Evolutionary conservation across 2,888 invertebrate species (phyloP), one percentile per base, ranked within the genome.

Genomic region (Volucella inanis): DNA sequence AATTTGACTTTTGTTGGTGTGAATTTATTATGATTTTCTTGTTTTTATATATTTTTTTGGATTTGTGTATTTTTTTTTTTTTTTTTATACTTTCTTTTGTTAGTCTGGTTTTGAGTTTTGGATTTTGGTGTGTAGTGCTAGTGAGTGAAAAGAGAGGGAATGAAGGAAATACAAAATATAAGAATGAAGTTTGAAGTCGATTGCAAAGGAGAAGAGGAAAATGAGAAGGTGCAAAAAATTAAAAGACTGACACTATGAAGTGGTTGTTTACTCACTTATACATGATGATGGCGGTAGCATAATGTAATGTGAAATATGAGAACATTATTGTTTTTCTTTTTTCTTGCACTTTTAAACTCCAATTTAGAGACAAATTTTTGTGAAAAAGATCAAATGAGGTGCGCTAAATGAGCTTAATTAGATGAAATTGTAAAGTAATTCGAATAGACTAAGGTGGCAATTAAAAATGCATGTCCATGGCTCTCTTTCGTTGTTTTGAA

Each of bases 1-100:
- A 86, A 86, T 86, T 86, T 86, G 86, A 86, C 86, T 86, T 82
- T 86, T 81, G 86, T 82, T 86, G 86, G 86, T 86, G 86, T 86
- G 86, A 86, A 86, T 86, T 81, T 82, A 86, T 86, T 86, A 82
- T 86, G 81, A 78, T 82, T 82, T 22, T 82, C 74, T 70, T 82
- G 77, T 82, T 86, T 86, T 80, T 55, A 47, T 59, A 71, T 59
- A 75, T 70, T 70, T 75, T 50, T 72, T 43, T 50, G 39, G 14
- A 10, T 39, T 49, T 52, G 18, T 70, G 49, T 65, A 39, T 54
- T 14, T 52, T 57, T 55, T 8, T 12, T 22, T 38, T 14, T 65
- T 39, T 65, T 72, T n/a, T n/a, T n/a, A n/a, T n/a, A n/a, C 59
- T 47, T 62, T 43, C 65, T 49, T 65, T 84, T 57, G 70, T 54